Conservation (phyloP, 1,140 invertebrate species). For the Vanessa atalanta region DNA sequence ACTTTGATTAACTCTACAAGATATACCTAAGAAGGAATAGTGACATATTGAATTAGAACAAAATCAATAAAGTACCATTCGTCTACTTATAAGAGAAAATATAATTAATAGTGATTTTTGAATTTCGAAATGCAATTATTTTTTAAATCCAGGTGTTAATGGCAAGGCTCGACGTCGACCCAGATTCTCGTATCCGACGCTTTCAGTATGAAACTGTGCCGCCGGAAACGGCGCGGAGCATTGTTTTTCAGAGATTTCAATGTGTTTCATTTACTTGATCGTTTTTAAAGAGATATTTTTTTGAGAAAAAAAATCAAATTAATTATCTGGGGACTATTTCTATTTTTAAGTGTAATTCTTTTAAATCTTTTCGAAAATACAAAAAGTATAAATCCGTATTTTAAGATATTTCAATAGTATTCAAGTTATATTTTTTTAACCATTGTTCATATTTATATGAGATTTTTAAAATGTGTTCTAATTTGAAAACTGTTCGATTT, state of each 20-base stretch:
- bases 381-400: not conserved
- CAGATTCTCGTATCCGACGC: constrained; percentile 15
- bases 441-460: no score
- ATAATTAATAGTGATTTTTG: not conserved
- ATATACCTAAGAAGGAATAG: no score
- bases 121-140: constrained; percentile 6
- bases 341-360: not conserved
- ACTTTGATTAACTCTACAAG: no score
- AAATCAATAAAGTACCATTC: not conserved
- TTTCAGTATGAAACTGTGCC: constrained; percentile 20
- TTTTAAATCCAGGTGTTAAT: constrained; percentile 23
- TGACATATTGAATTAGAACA: not conserved
- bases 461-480: no score
- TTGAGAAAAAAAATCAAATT: not conserved
- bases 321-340: not conserved
- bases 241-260: constrained; percentile 28
- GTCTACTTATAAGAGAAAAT: not conserved
- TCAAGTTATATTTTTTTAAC: no score
- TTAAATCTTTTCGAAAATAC: not conserved
- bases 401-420: not conserved
- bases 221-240: constrained; percentile 15
- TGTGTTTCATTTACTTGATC: constrained; percentile 25
- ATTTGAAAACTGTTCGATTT: no score
- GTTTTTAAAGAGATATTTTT: constrained; percentile 8
- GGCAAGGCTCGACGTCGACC: constrained; percentile 18